phyloP scores from a whole-genome alignment of 92 coral and sea anemone species.

The Siderastrea radians region DNA sequence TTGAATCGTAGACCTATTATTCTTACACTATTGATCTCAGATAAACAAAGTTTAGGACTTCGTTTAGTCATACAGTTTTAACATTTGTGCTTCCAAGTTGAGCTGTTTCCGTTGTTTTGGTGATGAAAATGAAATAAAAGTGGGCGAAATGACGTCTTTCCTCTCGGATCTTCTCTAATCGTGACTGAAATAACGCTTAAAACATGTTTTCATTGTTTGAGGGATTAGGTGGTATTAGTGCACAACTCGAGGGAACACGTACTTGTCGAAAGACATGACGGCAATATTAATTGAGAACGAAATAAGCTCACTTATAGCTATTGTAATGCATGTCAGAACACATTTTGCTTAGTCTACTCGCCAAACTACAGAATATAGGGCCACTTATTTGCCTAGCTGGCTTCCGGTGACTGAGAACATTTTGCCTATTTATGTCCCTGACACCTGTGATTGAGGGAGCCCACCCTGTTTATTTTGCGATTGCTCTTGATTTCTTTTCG shows the following conservation, averaged over 20 bases:
- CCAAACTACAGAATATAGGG: neutral
- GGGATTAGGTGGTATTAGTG: neutral
- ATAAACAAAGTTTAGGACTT: neutral
- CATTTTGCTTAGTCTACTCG: neutral
- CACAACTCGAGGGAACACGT: neutral
- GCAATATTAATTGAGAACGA: neutral
- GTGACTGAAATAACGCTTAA: neutral
- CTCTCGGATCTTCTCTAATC: neutral
- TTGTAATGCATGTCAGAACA: neutral
- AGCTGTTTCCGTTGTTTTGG: neutral
- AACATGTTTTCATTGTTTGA: conserved; percentile 6
- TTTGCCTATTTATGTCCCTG: too few relatives aligned
- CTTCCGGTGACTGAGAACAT: too few relatives aligned
- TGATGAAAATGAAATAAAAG: neutral
- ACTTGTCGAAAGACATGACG: neutral
- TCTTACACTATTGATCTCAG: neutral
- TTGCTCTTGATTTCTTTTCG: too few relatives aligned
- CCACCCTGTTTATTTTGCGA: too few relatives aligned
- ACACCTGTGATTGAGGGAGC: too few relatives aligned
- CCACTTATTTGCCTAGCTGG: neutral
- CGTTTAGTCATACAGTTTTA: neutral
- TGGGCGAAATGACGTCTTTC: neutral
- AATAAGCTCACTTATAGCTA: too few relatives aligned
- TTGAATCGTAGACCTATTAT: neutral
- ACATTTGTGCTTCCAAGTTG: neutral